Evolutionary conservation across 2,888 invertebrate species (phyloP).

Genomic region (Thereva unica): DNA sequence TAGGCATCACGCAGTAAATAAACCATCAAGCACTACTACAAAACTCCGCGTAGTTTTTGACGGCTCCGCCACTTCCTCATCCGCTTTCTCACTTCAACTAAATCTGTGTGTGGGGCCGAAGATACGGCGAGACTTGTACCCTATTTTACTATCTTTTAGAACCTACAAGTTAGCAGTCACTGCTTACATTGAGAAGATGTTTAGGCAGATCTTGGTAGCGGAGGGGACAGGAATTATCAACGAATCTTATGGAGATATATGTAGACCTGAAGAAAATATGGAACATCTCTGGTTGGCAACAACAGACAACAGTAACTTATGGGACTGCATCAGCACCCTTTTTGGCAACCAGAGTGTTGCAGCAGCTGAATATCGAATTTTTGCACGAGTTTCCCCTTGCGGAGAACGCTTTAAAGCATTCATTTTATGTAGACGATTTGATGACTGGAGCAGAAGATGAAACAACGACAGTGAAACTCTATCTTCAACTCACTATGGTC

Average conservation of each 20-base stretch:
- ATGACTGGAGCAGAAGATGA: background rate
- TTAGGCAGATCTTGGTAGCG: too few relatives aligned
- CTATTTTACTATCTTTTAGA: too few relatives aligned
- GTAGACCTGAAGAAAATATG: background rate
- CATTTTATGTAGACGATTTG: conserved; percentile 8
- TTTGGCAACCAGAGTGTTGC: background rate
- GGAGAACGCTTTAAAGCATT: too few relatives aligned
- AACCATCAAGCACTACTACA: background rate
- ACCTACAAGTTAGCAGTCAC: too few relatives aligned
- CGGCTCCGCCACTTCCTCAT: too few relatives aligned
- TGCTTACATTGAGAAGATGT: too few relatives aligned
- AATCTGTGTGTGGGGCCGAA: too few relatives aligned
- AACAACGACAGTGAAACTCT: background rate
- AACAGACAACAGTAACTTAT: conserved; percentile 15
- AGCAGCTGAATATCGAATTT: conserved; percentile 6
- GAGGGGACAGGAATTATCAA: too few relatives aligned
- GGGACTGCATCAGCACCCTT: conserved; percentile 21
- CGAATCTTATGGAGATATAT: too few relatives aligned
- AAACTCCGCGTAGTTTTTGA: too few relatives aligned
- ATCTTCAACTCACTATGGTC: background rate
- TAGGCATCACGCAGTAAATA: conserved; percentile 7
- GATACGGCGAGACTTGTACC: too few relatives aligned
- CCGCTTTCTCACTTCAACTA: too few relatives aligned
- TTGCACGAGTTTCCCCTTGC: background rate
- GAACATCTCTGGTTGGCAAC: background rate